These are phyloP conservation scores for Spilosoma lubricipeda DNA, from an alignment of 2,888 invertebrate genomes.

Conservation along the genomic window DNA sequence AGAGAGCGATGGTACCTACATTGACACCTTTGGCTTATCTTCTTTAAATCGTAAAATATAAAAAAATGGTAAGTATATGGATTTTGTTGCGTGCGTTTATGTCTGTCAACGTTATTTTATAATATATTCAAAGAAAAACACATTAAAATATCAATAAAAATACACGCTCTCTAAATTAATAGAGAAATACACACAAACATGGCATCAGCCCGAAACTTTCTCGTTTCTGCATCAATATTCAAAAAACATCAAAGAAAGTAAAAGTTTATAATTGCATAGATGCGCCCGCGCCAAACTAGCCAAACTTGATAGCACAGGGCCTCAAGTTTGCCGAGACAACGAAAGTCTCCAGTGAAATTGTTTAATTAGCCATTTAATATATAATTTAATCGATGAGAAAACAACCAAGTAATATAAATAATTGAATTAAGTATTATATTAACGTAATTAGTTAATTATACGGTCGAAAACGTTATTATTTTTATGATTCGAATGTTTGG, in stretches of 20 bases:
- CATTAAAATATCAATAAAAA: background rate
- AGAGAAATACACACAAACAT: slow-evolving; percentile 60
- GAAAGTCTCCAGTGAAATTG: slow-evolving; percentile 41
- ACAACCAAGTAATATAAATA: slow-evolving; percentile 8
- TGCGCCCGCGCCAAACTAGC: slow-evolving; percentile 52
- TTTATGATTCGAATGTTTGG: background rate
- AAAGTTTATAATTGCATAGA: slow-evolving; percentile 73
- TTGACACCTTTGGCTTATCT: no score
- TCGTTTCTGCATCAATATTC: slow-evolving; percentile 58
- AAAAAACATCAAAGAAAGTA: slow-evolving; percentile 64
- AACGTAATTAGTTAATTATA: background rate
- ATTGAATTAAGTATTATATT: background rate
- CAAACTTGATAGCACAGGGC: slow-evolving; percentile 46
- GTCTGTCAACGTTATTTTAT: background rate
- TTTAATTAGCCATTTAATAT: slow-evolving; percentile 21
- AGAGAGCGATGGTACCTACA: background rate
- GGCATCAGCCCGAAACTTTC: slow-evolving; percentile 67
- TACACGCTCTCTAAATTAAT: slow-evolving; percentile 21
- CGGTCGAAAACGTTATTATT: background rate
- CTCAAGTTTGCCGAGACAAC: slow-evolving; percentile 39
- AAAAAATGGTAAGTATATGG: background rate
- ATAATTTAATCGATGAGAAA: slow-evolving; percentile 15
- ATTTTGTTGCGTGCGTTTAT: background rate
- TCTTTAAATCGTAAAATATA: background rate
- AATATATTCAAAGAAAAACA: background rate